These are phyloP conservation scores for Paramormyrops hopkinsi DNA, from an alignment of 2,797 vertebrate species.

Conservation along the genomic window DNA sequence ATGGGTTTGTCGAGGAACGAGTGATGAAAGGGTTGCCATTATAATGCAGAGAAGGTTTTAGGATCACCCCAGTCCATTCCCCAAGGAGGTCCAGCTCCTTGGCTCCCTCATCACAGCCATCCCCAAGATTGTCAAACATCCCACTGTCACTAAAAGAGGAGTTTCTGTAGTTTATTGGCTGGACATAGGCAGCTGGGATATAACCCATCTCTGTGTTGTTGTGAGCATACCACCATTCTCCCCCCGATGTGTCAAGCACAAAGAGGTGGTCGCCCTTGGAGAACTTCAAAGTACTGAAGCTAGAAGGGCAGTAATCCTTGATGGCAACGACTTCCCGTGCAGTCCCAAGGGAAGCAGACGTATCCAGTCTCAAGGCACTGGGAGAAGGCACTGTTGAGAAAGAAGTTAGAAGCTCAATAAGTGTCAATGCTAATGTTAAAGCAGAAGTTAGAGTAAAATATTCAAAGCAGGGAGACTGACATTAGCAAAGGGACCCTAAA, in stretches of 20 bases:
- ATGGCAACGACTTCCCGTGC: conserved; percentile 90
- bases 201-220: conserved; percentile 97
- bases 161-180: conserved; percentile 73
- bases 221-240: conserved; percentile 98
- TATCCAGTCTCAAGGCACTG: conserved; percentile 83
- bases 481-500: neutral
- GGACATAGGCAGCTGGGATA: conserved; percentile 88
- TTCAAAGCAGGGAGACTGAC: neutral
- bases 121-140: conserved; percentile 80
- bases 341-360: conserved; percentile 70
- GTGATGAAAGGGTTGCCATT: conserved; percentile 73
- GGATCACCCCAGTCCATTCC: conserved; percentile 63
- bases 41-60: conserved; percentile 50
- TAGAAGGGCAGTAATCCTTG: conserved; percentile 88
- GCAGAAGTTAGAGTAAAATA: neutral
- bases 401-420: neutral
- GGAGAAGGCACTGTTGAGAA: conserved; percentile 84
- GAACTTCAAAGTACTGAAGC: conserved; percentile 92
- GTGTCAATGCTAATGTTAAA: neutral
- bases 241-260: conserved; percentile 85
- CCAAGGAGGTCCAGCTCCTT: conserved; percentile 77
- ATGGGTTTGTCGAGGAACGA: conserved; percentile 69
- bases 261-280: conserved; percentile 89
- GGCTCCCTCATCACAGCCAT: conserved; percentile 73
- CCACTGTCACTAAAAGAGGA: conserved; percentile 90